Evolutionary conservation across 2,797 vertebrate species (phyloP).

Genomic region (Pipistrellus nathusii): DNA sequence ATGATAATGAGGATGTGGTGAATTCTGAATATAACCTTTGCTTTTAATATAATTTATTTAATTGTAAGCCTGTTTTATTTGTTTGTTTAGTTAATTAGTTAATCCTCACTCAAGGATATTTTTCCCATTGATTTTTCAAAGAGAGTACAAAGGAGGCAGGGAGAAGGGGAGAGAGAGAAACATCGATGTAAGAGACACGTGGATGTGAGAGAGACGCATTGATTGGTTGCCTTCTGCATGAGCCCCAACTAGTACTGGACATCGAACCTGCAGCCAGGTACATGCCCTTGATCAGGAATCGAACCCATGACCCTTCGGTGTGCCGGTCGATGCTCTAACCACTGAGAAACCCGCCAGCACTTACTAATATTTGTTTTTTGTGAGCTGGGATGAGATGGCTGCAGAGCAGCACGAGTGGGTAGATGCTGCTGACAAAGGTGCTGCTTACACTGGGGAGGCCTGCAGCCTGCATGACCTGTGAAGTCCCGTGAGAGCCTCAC

Average conservation of each 20-base stretch:
- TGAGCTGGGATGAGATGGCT: neutral
- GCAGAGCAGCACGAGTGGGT: fast-evolving
- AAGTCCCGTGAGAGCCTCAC: neutral
- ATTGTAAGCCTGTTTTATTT: neutral
- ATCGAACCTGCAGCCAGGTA: neutral
- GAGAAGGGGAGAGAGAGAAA: neutral
- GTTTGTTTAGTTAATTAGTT: neutral
- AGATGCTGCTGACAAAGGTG: neutral
- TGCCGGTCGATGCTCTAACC: neutral
- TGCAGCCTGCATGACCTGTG: neutral
- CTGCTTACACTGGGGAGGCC: neutral
- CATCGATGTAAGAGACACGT: neutral
- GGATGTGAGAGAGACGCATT: neutral
- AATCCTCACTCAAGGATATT: neutral
- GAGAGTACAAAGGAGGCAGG: neutral
- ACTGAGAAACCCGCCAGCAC: neutral
- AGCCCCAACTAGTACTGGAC: neutral
- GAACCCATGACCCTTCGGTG: neutral
- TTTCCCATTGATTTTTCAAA: neutral
- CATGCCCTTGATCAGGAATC: neutral
- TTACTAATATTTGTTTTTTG: neutral
- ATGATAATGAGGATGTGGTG: neutral
- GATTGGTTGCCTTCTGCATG: neutral
- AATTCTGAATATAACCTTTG: neutral
- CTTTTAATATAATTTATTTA: neutral